Percentiles rank a stretch among this genome's conserved stretches.
phyloP scores from a whole-genome alignment of 2,113 vertebrate species.

The Motacilla tschutschensis region DNA sequence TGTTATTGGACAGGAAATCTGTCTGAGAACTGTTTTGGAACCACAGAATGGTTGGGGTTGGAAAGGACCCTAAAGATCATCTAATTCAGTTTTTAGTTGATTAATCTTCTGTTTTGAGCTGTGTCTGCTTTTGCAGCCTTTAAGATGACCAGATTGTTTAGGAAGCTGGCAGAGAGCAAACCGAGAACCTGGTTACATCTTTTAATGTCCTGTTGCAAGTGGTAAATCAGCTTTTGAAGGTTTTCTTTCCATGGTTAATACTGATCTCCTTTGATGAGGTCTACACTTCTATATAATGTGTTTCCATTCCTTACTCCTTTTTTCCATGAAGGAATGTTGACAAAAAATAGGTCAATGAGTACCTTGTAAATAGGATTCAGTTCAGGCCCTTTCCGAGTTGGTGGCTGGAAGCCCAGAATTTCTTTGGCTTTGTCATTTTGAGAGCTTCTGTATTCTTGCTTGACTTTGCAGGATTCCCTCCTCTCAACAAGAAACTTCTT shows the following conservation, averaged over 20 bases:
- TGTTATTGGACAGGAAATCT: not conserved
- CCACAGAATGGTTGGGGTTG: not conserved
- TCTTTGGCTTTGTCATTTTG: not conserved
- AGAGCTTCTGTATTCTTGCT: not conserved
- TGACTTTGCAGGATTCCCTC: not conserved
- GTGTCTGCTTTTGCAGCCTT: not conserved
- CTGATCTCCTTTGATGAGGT: not conserved
- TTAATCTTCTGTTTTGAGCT: not conserved
- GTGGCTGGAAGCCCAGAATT: not conserved
- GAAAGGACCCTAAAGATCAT: not conserved
- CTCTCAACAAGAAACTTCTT: not conserved
- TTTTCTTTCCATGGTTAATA: not conserved
- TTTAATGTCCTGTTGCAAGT: not conserved
- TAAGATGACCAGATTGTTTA: not conserved
- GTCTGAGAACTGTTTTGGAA: not conserved
- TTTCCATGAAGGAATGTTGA: not conserved
- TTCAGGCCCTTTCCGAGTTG: fast-evolving
- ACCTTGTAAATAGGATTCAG: not conserved
- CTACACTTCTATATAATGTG: not conserved
- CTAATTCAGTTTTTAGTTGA: not conserved
- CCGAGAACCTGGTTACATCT: not conserved
- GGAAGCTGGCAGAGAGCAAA: not conserved
- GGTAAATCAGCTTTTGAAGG: not conserved
- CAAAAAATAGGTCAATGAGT: not conserved
- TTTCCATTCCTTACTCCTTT: not conserved